phyloP scores from a whole-genome alignment of 2,888 invertebrate species.

The Asteroscopus sphinx region DNA sequence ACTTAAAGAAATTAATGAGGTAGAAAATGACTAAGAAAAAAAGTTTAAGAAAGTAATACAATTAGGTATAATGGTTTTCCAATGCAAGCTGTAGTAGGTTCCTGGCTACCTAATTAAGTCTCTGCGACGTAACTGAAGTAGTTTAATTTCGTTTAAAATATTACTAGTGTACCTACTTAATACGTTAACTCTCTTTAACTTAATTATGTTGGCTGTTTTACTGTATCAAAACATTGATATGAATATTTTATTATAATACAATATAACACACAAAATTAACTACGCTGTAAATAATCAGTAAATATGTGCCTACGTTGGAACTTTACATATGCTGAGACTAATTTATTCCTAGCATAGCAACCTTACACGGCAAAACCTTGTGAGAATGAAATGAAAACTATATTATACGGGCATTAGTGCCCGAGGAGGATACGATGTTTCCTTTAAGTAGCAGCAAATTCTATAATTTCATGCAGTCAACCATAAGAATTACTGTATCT shows the following conservation, averaged over 20 bases:
- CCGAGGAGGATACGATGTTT: constrained; percentile 26
- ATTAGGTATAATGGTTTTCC: no score
- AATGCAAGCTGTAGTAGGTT: no score
- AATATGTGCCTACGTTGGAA: constrained; percentile 25
- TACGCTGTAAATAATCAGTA: constrained; percentile 11
- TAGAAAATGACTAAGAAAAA: constrained; percentile 25
- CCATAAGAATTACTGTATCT: constrained; percentile 55
- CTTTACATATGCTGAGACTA: constrained; percentile 31
- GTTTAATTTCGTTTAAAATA: no score
- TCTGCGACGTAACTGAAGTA: no score
- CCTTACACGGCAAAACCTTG: constrained; percentile 34
- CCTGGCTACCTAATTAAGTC: no score
- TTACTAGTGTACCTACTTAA: no score
- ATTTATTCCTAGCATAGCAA: constrained; percentile 42
- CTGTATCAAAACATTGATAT: no score
- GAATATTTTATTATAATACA: no score
- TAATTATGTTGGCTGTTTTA: no score
- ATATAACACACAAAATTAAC: background rate
- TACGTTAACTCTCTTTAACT: no score
- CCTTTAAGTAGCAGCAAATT: constrained; percentile 44
- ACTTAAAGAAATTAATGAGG: constrained; percentile 31
- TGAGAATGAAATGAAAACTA: constrained; percentile 27
- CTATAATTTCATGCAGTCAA: constrained; percentile 49
- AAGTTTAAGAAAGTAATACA: no score
- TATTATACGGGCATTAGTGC: constrained; percentile 16